phyloP scores from a whole-genome alignment of 2,888 invertebrate species.

The Cantharis lateralis region DNA sequence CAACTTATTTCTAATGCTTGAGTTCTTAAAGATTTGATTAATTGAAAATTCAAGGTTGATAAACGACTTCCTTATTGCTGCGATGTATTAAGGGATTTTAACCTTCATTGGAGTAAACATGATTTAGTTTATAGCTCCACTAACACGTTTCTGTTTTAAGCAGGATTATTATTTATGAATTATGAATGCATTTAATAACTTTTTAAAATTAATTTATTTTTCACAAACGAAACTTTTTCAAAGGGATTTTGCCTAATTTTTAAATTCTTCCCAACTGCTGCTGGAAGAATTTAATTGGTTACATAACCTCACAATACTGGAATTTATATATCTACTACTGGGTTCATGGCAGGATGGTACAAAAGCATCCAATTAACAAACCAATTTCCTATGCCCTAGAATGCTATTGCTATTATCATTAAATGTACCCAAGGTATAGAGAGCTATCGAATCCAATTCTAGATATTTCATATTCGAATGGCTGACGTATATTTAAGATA shows the following conservation, averaged over 20 bases:
- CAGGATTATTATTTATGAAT: conserved; percentile 13
- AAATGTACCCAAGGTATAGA: not conserved
- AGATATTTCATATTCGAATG: not conserved
- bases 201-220: not conserved
- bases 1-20: conserved; percentile 11
- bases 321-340: not conserved
- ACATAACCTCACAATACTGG: not conserved
- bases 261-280: no score
- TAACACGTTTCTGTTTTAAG: conserved; percentile 10
- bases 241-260: no score
- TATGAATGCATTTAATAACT: conserved; percentile 17
- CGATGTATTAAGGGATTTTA: conserved; percentile 12
- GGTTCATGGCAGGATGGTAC: not conserved
- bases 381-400: not conserved
- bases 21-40: conserved; percentile 17
- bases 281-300: not conserved
- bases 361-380: not conserved
- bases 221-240: not conserved
- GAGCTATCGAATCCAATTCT: not conserved
- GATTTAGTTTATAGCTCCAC: conserved; percentile 19
- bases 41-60: conserved; percentile 26
- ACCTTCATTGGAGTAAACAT: conserved; percentile 22
- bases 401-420: not conserved
- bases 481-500: not conserved
- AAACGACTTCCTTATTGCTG: conserved; percentile 19